These are phyloP conservation scores for Piliocolobus tephrosceles DNA, from an alignment of 2,113 vertebrate genomes.

Conservation along the genomic window DNA sequence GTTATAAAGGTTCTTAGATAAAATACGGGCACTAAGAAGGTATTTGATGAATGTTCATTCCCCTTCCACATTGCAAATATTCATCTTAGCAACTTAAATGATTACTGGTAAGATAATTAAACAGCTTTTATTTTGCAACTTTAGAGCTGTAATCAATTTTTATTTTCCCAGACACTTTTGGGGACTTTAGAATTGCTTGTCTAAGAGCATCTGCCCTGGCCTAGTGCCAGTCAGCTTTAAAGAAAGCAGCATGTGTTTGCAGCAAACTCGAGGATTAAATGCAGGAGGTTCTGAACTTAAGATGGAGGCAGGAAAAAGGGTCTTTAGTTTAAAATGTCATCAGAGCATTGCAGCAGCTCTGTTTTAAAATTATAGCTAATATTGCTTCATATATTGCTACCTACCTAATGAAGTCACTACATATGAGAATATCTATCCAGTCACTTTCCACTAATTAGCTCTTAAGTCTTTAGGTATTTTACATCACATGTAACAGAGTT, in stretches of 20 bases:
- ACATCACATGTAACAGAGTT: neutral
- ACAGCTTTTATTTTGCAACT: conserved; percentile 27
- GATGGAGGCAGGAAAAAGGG: neutral
- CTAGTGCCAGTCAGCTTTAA: neutral
- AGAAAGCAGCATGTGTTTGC: neutral
- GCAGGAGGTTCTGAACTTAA: neutral
- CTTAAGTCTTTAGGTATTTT: conserved; percentile 7
- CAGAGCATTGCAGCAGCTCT: neutral
- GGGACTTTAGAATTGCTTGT: neutral
- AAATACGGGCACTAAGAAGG: neutral
- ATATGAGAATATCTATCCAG: neutral
- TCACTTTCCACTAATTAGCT: neutral
- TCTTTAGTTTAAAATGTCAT: neutral
- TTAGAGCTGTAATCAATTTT: conserved; percentile 37
- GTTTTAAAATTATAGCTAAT: conserved; percentile 9
- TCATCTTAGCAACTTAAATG: neutral
- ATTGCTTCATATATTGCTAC: neutral
- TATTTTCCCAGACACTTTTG: neutral
- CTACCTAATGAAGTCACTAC: neutral
- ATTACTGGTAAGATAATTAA: neutral
- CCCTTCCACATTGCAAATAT: neutral
- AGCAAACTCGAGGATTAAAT: neutral
- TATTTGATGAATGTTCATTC: neutral
- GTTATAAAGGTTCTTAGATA: neutral
- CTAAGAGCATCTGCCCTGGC: neutral